These are phyloP conservation scores for Melospiza georgiana DNA, from an alignment of 2,113 vertebrate species.

Conservation along the genomic window DNA sequence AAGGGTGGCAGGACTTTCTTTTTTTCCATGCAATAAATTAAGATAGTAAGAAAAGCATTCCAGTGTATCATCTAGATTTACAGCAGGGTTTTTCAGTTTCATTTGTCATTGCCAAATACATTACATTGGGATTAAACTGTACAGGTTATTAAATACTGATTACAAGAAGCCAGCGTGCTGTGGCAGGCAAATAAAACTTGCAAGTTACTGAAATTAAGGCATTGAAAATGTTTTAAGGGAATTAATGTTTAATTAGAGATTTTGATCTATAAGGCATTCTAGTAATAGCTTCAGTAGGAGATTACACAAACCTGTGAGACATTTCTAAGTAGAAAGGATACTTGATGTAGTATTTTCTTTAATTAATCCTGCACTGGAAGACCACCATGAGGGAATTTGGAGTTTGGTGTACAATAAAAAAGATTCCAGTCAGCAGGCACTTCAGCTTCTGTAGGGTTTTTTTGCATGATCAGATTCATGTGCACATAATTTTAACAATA, in stretches of 20 bases:
- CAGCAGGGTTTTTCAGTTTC: not conserved
- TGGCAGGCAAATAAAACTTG: conserved; percentile 8
- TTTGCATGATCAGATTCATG: not conserved
- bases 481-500: not conserved
- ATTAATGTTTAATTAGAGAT: conserved; percentile 46
- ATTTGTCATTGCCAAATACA: conserved; percentile 8
- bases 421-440: not conserved
- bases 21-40: not conserved
- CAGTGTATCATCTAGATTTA: not conserved
- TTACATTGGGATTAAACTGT: not conserved
- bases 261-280: not conserved
- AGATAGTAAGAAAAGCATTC: not conserved
- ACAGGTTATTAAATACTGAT: conserved; percentile 21
- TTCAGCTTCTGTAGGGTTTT: not conserved
- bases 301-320: not conserved
- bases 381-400: not conserved
- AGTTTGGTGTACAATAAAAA: not conserved
- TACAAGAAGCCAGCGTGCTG: not conserved
- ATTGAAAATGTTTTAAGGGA: conserved; percentile 28
- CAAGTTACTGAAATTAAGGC: conserved; percentile 8
- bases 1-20: not conserved
- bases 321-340: not conserved
- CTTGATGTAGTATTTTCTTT: not conserved
- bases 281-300: not conserved
- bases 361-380: not conserved